These are phyloP conservation scores for Steatornis caripensis DNA, from an alignment of 2,113 vertebrate genomes.

Conservation along the genomic window DNA sequence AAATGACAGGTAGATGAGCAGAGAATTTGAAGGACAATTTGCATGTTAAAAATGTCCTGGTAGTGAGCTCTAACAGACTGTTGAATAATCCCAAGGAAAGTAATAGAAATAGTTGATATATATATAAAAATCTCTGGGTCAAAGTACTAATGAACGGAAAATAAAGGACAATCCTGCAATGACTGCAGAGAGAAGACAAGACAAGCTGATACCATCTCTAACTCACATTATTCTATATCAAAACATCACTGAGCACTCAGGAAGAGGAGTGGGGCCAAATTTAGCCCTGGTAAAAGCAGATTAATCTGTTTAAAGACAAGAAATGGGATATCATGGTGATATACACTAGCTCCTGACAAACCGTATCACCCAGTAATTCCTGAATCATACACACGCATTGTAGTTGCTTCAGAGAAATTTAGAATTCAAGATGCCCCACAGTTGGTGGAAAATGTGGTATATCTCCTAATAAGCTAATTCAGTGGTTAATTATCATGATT, in stretches of 20 bases:
- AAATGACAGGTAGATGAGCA: background rate
- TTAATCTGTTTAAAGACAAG: conserved; percentile 9
- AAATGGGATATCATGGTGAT: background rate
- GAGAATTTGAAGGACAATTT: background rate
- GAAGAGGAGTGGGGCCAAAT: background rate
- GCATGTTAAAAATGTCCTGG: background rate
- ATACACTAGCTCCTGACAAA: background rate
- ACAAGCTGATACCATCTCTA: background rate
- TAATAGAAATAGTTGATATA: background rate
- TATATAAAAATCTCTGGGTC: background rate
- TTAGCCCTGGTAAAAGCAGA: background rate
- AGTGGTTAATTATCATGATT: conserved; percentile 28
- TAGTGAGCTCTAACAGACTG: background rate
- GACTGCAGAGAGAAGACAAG: background rate
- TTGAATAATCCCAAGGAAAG: background rate
- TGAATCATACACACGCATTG: background rate
- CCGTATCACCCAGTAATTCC: conserved; percentile 7
- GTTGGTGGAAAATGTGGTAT: background rate
- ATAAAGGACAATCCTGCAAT: background rate
- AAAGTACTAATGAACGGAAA: background rate
- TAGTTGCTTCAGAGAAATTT: background rate
- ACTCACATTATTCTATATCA: background rate
- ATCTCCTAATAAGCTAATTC: conserved; percentile 33
- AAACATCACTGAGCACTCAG: background rate
- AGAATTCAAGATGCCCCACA: background rate